A percentile compares a stretch with the other conserved stretches of the same genome.
Conservation (phyloP, 2,888 invertebrate genomes). For the Acrobasis consociella region DNA sequence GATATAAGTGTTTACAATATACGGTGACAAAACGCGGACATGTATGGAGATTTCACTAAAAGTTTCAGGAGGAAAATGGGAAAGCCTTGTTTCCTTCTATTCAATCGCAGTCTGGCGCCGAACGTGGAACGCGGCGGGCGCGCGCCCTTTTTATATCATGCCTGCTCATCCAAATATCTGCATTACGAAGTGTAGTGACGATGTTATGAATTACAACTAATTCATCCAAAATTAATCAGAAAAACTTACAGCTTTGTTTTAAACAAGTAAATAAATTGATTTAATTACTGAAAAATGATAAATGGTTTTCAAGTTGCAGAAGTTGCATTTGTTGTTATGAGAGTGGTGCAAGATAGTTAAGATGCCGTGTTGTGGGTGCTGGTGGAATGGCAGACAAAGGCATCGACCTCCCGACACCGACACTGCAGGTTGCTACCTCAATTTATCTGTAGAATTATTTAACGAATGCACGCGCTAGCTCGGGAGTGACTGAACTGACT, state of each 20-base stretch:
- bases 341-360: slow-evolving; percentile 32
- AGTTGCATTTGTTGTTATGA: slow-evolving; percentile 12
- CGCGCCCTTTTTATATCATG: slow-evolving; percentile 34
- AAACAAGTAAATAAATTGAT: neutral
- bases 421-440: slow-evolving; percentile 56
- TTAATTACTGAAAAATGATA: neutral
- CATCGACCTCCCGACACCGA: slow-evolving; percentile 72
- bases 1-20: neutral
- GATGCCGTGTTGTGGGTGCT: slow-evolving; percentile 79
- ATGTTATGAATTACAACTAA: slow-evolving; percentile 9
- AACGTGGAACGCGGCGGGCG: slow-evolving; percentile 61
- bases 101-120: slow-evolving; percentile 65
- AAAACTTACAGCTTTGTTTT: neutral
- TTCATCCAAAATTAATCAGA: neutral
- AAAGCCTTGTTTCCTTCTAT: slow-evolving; percentile 47
- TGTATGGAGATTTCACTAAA: slow-evolving; percentile 19
- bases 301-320: neutral
- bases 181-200: slow-evolving; percentile 42
- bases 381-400: slow-evolving; percentile 78
- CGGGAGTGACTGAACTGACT: neutral
- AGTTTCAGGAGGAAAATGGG: slow-evolving; percentile 56
- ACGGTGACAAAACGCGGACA: neutral
- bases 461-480: slow-evolving; percentile 6
- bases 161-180: slow-evolving; percentile 36
- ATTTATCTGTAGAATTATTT: slow-evolving; percentile 30